A percentile compares a stretch with the other conserved stretches of the same genome.
These are phyloP conservation scores for Harpagifer antarcticus DNA, from an alignment of 2,797 vertebrate species.

Conservation along the genomic window DNA sequence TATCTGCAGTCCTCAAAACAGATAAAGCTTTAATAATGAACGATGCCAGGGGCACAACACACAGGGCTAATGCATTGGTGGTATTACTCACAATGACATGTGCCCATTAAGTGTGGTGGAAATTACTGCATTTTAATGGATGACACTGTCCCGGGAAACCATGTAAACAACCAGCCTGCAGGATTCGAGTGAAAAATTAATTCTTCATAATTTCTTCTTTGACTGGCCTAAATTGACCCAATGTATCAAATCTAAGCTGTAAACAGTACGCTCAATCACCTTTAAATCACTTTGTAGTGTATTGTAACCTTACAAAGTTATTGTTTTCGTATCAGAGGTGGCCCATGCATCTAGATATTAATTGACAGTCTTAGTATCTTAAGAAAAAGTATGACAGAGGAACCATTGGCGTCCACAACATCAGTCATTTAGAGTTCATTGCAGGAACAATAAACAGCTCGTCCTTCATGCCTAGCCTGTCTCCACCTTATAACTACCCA, in stretches of 20 bases:
- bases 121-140: background rate
- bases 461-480: background rate
- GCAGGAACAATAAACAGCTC: background rate
- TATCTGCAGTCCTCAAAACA: conserved; percentile 4
- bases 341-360: background rate
- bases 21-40: background rate
- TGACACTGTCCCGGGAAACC: background rate
- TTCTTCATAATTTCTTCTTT: background rate
- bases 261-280: background rate
- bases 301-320: background rate
- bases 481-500: background rate
- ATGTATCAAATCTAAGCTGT: background rate
- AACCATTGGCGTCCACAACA: background rate
- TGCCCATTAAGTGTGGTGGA: background rate
- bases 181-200: background rate
- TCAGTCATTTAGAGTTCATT: conserved; percentile 1
- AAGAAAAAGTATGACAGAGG: background rate
- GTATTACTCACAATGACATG: conserved; percentile 6
- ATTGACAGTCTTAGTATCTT: background rate
- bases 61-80: background rate
- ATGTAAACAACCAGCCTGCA: conserved; percentile 2
- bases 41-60: background rate
- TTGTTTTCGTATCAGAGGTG: background rate
- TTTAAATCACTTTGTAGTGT: background rate
- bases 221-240: background rate